Evolutionary conservation across 2,797 vertebrate genomes (phyloP), one percentile per base, ranked within the genome.

Genomic region (Halcyon leucocephala): DNA sequence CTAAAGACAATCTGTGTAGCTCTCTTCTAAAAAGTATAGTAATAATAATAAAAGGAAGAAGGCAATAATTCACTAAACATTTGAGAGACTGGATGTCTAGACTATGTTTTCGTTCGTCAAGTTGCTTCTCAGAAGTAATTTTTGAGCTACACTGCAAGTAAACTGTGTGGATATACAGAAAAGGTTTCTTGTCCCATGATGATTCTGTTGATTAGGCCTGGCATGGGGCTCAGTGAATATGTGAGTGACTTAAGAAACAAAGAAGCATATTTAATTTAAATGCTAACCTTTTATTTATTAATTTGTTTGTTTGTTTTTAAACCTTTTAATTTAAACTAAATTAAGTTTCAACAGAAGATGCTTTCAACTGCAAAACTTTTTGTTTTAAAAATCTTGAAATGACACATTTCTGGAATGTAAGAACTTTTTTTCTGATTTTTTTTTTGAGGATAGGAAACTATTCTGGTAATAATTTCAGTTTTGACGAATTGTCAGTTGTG

Each of bases 371-470:
- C 48, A 91, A 84, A 74, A 5, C 19, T 55, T 95, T 69, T 95
- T 93, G 35, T 82, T 85, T 76, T 41, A 46, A 82, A 90, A 77
- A 87, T 85, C 71, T 84, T 89, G 74, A 93, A 95, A 89, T 51
- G 17, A 6, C 71, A 58, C 41, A 77, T 82, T 93, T 91, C n/a
- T 90, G 79, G 78, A 66, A 73, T 95, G 93, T 92, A 55, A 91
- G 89, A 92, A 67, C 31, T 29, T 42, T 7, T 51, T 49, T 39
- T 58, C 49, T 35, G 7, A 37, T 46, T 65, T 62, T 82, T 65
- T 61, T 82, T 76, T 70, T 54, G 5, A 91, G 61, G 31, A 78
- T 25, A 71, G 71, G 60, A 89, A 52, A 10, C 39, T 93, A 20
- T 92, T 88, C 33, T 69, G 83, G 86, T 49, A 90, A 79, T 84